phyloP scores from a whole-genome alignment of 2,888 invertebrate species.

The Hirtodrosophila confusa region DNA sequence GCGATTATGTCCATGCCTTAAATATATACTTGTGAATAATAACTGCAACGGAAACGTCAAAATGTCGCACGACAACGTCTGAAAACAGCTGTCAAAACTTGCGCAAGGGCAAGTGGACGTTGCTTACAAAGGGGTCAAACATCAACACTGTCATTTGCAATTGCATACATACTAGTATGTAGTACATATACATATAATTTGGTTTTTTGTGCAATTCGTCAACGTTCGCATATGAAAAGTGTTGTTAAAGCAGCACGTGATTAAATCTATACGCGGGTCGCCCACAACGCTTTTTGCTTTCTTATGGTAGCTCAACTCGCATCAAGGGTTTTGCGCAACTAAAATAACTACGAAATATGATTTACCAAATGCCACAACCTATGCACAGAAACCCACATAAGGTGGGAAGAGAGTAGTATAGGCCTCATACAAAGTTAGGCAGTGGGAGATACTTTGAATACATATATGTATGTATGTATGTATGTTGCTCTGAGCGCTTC shows the following conservation, averaged over 20 bases:
- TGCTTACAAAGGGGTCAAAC: constrained; percentile 30
- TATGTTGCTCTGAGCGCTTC: constrained; percentile 4
- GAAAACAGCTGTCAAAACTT: constrained; percentile 31
- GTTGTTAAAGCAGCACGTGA: constrained; percentile 28
- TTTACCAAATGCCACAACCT: constrained; percentile 66
- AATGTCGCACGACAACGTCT: constrained; percentile 35
- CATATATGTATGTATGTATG: too few species aligned
- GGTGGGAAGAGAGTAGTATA: constrained; percentile 1
- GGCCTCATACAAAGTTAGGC: constrained; percentile 7
- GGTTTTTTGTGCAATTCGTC: constrained; percentile 31
- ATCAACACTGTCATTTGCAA: constrained; percentile 40
- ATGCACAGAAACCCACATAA: constrained; percentile 20
- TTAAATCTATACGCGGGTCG: constrained; percentile 27
- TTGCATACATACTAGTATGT: constrained; percentile 21
- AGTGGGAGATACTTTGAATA: constrained; percentile 7
- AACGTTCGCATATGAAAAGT: constrained; percentile 28
- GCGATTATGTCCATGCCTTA: constrained; percentile 23
- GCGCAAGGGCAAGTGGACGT: constrained; percentile 40
- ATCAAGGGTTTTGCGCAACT: constrained; percentile 76
- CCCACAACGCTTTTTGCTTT: constrained; percentile 42
- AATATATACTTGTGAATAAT: constrained; percentile 6
- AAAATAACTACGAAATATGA: constrained; percentile 64
- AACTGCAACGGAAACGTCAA: constrained; percentile 53
- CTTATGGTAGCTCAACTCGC: constrained; percentile 31
- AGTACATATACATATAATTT: too few species aligned